Conservation (phyloP, 2,113 vertebrate species). For the Ceratotherium simum region DNA sequence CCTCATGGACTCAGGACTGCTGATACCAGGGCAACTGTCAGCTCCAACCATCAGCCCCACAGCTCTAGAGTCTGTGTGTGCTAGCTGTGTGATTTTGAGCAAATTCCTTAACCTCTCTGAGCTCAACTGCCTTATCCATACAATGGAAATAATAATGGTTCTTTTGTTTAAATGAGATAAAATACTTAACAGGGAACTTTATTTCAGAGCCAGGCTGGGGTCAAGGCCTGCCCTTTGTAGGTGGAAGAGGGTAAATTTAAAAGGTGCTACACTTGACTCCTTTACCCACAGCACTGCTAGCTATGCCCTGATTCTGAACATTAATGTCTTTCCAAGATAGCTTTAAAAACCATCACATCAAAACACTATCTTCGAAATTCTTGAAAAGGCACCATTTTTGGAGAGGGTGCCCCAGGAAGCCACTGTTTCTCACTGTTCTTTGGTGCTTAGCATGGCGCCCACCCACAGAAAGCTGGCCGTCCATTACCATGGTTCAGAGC, state of each 20-base stretch:
- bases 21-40: not conserved
- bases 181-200: not conserved
- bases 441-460: not conserved
- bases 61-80: rapidly evolving
- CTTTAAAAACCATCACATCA: not conserved
- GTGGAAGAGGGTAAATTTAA: not conserved
- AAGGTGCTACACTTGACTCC: not conserved
- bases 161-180: conserved; percentile 6
- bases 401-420: not conserved
- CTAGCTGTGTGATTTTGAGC: not conserved
- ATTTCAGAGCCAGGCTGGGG: not conserved
- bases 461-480: rapidly evolving
- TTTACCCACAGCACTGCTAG: not conserved
- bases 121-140: not conserved
- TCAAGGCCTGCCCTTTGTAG: not conserved
- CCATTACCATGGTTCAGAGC: not conserved
- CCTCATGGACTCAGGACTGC: not conserved
- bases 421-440: not conserved
- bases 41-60: not conserved
- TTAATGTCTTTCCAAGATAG: not conserved
- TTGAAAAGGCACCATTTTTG: not conserved
- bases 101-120: not conserved
- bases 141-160: not conserved
- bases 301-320: not conserved
- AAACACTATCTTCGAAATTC: not conserved